Evolutionary conservation across 2,797 vertebrate genomes (phyloP).

Genomic region (Balearica regulorum): DNA sequence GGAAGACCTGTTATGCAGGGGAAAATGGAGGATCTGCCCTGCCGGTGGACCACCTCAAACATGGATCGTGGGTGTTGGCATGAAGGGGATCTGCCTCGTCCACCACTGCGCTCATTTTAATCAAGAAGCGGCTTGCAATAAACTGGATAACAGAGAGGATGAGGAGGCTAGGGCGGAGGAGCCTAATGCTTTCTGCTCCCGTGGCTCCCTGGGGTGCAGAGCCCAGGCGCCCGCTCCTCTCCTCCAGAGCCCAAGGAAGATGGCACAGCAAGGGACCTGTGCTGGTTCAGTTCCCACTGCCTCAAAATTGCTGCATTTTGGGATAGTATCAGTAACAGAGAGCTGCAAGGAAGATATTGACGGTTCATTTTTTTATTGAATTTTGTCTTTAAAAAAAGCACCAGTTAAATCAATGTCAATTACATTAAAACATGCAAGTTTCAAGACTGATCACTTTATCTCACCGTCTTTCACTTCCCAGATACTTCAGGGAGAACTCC

Average conservation of each 20-base stretch:
- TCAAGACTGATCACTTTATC: background rate
- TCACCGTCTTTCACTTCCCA: background rate
- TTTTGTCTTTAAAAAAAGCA: background rate
- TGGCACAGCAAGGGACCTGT: background rate
- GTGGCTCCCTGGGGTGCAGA: background rate
- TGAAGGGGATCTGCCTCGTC: background rate
- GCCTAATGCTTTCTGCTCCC: background rate
- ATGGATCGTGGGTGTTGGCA: background rate
- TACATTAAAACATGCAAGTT: slow-evolving; percentile 1
- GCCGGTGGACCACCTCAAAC: background rate
- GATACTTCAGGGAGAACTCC: background rate
- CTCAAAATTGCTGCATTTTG: background rate
- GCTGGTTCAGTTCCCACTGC: background rate
- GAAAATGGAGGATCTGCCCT: background rate
- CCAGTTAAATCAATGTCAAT: background rate
- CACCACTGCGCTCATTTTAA: accelerated
- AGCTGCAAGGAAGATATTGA: background rate
- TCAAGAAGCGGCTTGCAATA: background rate
- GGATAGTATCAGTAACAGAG: background rate
- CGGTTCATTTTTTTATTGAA: background rate
- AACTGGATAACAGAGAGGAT: background rate
- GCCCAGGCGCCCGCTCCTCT: accelerated
- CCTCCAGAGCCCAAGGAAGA: background rate
- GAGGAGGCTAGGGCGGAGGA: background rate
- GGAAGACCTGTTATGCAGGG: background rate